Evolutionary conservation across 2,113 vertebrate species (phyloP).

Genomic region (Gracilinanus agilis): DNA sequence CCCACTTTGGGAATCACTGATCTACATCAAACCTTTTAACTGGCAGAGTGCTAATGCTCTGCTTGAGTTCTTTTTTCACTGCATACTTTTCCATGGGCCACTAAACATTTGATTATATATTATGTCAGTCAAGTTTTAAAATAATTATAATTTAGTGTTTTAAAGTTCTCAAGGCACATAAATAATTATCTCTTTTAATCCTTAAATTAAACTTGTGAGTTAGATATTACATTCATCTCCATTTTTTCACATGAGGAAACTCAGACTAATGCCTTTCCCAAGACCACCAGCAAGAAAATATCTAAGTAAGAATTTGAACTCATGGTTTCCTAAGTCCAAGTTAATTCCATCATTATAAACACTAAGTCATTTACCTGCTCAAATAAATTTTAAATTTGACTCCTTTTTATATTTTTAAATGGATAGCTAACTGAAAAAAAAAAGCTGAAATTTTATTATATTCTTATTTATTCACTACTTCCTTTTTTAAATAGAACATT

Average conservation of each 20-base stretch:
- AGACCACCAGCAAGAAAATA: neutral
- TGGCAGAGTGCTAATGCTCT: too few relatives aligned
- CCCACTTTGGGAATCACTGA: too few relatives aligned
- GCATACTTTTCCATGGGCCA: too few relatives aligned
- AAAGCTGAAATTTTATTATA: neutral
- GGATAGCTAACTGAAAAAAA: neutral
- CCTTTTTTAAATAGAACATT: neutral
- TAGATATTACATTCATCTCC: neutral
- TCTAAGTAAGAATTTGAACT: neutral
- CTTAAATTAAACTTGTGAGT: neutral
- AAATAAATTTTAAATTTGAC: neutral
- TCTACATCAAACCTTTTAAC: too few relatives aligned
- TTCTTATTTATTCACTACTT: neutral
- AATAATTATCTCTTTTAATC: neutral
- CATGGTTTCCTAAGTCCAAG: neutral
- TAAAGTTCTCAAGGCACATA: neutral
- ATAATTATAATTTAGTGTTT: neutral
- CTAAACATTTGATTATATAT: too few relatives aligned
- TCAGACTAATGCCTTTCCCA: neutral
- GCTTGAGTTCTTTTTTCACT: too few relatives aligned
- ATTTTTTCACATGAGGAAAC: neutral
- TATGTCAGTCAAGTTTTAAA: too few relatives aligned
- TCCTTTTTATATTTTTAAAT: neutral
- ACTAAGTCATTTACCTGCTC: neutral
- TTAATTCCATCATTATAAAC: neutral